Percentiles rank a stretch among this genome's conserved stretches.
Conservation (phyloP, 2,797 vertebrate genomes). For the Melanogrammus aeglefinus region DNA sequence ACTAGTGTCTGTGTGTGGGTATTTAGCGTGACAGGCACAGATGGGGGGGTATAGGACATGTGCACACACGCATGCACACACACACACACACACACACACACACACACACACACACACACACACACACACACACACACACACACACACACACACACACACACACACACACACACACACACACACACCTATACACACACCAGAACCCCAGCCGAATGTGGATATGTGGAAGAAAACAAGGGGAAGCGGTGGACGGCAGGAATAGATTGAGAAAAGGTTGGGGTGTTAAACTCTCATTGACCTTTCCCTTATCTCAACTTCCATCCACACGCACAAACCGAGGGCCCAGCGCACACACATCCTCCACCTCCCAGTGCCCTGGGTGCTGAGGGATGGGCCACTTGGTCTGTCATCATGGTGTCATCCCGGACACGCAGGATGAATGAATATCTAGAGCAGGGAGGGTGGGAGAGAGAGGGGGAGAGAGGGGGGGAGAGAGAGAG, state of each 20-base stretch:
- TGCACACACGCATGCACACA: constrained; percentile 6
- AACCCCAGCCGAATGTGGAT: constrained; percentile 42
- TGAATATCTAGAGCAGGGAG: constrained; percentile 11
- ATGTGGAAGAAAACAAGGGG: constrained; percentile 41
- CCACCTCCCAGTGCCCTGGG: constrained; percentile 22
- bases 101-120: constrained; percentile 22
- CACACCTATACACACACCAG: background rate
- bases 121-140: too few relatives aligned
- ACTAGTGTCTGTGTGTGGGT: background rate
- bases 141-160: background rate
- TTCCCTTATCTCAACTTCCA: constrained; percentile 36
- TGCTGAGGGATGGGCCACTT: constrained; percentile 48
- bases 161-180: background rate
- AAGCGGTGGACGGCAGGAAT: constrained; percentile 38
- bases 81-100: constrained; percentile 12
- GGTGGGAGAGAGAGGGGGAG: constrained; percentile 1
- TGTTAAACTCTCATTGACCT: constrained; percentile 47
- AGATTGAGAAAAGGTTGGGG: constrained; percentile 31
- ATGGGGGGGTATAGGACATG: constrained; percentile 37
- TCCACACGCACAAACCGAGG: constrained; percentile 7
- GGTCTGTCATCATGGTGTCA: constrained; percentile 53
- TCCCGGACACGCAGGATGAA: constrained; percentile 34
- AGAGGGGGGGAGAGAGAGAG: background rate
- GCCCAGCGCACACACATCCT: constrained; percentile 4
- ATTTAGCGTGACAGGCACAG: constrained; percentile 9